Percentiles rank a stretch among this genome's conserved stretches.
Conservation (phyloP, 2,113 vertebrate genomes). For the Ptyas mucosa region DNA sequence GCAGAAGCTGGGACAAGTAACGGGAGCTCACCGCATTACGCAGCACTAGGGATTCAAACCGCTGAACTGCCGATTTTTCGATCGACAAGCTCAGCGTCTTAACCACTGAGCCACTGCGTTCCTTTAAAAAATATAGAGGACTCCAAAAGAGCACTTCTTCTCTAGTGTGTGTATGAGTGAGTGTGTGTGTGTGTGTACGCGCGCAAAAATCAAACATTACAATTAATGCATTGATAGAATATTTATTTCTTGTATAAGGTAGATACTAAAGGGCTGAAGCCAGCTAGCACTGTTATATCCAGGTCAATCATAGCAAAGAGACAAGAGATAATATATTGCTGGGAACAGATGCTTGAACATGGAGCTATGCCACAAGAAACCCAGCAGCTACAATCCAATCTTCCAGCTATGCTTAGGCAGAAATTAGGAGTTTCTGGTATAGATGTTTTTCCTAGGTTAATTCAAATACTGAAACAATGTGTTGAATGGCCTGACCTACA, state of each 20-base stretch:
- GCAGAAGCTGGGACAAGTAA: too few relatives aligned
- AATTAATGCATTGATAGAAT: not conserved
- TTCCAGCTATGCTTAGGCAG: not conserved
- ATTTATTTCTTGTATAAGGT: not conserved
- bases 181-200: too few relatives aligned
- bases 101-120: too few relatives aligned
- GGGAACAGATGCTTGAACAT: not conserved
- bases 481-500: not conserved
- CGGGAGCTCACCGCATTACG: too few relatives aligned
- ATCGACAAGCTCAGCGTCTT: too few relatives aligned
- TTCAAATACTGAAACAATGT: not conserved
- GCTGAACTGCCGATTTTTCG: too few relatives aligned
- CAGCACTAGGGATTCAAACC: too few relatives aligned
- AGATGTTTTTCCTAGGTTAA: not conserved
- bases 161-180: not conserved
- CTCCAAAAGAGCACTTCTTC: not conserved
- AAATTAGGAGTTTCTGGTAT: not conserved
- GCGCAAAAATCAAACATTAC: not conserved
- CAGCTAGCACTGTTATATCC: not conserved
- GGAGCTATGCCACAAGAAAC: not conserved
- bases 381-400: not conserved
- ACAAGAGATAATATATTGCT: not conserved
- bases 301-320: not conserved
- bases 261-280: not conserved
- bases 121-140: not conserved